Conservation (phyloP, 2,113 vertebrate genomes). For the Notothenia coriiceps region DNA sequence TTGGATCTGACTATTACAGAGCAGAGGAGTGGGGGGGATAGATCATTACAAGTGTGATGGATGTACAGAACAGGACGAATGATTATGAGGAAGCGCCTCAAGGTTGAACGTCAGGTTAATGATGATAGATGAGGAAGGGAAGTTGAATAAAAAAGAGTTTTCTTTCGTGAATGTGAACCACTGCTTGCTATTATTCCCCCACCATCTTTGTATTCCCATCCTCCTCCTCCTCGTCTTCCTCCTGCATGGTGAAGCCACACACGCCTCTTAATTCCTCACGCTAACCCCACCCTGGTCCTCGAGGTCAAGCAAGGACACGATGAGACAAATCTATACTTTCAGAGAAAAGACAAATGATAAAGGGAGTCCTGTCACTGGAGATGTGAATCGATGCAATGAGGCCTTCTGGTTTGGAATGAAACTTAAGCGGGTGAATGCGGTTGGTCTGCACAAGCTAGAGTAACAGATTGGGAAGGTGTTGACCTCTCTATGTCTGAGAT, state of each 20-base stretch:
- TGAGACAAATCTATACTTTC: constrained; percentile 61
- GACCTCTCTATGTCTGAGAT: constrained; percentile 63
- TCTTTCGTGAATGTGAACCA: constrained; percentile 19
- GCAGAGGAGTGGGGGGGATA: not conserved
- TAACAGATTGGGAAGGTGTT: constrained; percentile 50
- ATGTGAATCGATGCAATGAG: constrained; percentile 67
- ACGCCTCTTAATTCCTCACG: constrained; percentile 25
- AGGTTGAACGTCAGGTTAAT: constrained; percentile 43
- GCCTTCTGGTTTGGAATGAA: constrained; percentile 68
- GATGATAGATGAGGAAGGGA: constrained; percentile 27
- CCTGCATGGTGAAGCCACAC: constrained; percentile 62
- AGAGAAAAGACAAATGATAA: constrained; percentile 58
- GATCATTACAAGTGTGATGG: constrained; percentile 3
- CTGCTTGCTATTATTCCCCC: constrained; percentile 54
- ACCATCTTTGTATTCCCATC: not conserved
- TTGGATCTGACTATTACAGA: not conserved
- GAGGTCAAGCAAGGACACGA: constrained; percentile 65
- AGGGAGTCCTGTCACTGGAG: constrained; percentile 69
- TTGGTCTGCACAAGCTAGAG: constrained; percentile 52
- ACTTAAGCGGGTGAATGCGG: constrained; percentile 54
- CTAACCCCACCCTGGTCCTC: constrained; percentile 57
- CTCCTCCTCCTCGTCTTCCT: not conserved
- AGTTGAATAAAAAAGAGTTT: constrained; percentile 16
- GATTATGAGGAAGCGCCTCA: constrained; percentile 24
- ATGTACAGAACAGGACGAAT: constrained; percentile 6